Evolutionary conservation across 2,888 invertebrate species (phyloP).

Genomic region (Scrobipalpa atriplicella): DNA sequence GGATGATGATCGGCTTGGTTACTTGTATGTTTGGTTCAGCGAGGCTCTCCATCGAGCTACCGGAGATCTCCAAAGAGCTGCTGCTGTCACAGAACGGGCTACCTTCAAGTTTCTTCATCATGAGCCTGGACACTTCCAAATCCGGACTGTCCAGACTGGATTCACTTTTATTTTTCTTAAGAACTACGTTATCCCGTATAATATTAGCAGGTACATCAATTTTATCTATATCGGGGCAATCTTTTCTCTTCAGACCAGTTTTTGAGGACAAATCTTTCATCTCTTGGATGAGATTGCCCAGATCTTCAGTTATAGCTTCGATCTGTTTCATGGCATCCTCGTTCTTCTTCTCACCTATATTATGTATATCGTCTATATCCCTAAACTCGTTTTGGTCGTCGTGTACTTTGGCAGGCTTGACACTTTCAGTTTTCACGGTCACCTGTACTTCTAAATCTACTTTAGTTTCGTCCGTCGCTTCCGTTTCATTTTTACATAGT

Average conservation of each 20-base stretch:
- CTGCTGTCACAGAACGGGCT: conserved; percentile 75
- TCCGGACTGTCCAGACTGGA: conserved; percentile 80
- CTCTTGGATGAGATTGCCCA: conserved; percentile 70
- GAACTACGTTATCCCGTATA: conserved; percentile 64
- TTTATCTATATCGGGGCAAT: conserved; percentile 36
- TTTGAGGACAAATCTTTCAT: conserved; percentile 64
- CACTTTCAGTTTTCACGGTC: conserved; percentile 51
- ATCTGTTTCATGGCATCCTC: conserved; percentile 64
- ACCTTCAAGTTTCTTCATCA: conserved; percentile 64
- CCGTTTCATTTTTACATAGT: conserved; percentile 54
- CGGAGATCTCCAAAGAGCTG: conserved; percentile 76
- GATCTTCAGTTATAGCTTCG: conserved; percentile 67
- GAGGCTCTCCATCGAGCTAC: conserved; percentile 77
- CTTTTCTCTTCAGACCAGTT: conserved; percentile 39
- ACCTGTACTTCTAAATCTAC: conserved; percentile 54
- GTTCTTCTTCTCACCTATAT: conserved; percentile 42
- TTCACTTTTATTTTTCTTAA: conserved; percentile 80
- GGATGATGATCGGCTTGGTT: conserved; percentile 51
- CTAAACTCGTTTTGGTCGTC: conserved; percentile 50
- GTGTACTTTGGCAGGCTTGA: conserved; percentile 50
- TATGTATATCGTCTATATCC: conserved; percentile 44
- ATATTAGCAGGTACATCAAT: conserved; percentile 63
- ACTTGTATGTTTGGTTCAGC: conserved; percentile 39
- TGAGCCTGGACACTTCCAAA: conserved; percentile 75
- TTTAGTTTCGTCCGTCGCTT: conserved; percentile 49